phyloP scores from a whole-genome alignment of 1,140 invertebrate species.

The Sarcophaga peregrina region DNA sequence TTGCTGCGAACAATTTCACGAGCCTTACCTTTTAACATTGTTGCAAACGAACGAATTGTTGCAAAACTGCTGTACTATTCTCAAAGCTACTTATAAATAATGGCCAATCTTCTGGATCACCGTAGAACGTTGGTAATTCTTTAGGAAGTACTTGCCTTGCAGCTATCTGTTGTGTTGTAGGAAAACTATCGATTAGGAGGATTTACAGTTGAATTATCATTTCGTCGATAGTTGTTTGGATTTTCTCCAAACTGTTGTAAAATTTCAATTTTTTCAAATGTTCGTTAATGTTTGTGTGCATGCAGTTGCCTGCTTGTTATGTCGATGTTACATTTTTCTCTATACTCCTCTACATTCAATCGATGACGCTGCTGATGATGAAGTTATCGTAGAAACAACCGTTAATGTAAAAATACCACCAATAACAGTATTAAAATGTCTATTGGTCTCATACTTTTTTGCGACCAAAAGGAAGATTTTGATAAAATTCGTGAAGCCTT shows the following conservation, averaged over 20 bases:
- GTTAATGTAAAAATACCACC: neutral
- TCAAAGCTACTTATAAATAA: slow-evolving; percentile 35
- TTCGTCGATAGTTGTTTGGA: too few species aligned
- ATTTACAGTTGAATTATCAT: too few species aligned
- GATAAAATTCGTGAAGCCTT: too few species aligned
- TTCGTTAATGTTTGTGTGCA: too few species aligned
- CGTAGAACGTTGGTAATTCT: slow-evolving; percentile 31
- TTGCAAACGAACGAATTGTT: too few species aligned
- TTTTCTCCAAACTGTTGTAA: too few species aligned
- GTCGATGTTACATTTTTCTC: too few species aligned
- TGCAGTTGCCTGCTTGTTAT: too few species aligned
- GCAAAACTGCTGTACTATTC: slow-evolving; percentile 2
- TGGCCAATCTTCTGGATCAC: slow-evolving; percentile 43
- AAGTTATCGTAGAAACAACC: neutral
- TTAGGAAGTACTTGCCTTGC: slow-evolving; percentile 32
- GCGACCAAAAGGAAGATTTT: neutral
- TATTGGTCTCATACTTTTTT: neutral
- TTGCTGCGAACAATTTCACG: too few species aligned
- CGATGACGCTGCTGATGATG: neutral
- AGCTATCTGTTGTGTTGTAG: slow-evolving; percentile 38
- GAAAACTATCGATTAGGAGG: too few species aligned
- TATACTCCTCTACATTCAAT: neutral
- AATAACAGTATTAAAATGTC: slow-evolving; percentile 9
- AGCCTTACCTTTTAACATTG: too few species aligned
- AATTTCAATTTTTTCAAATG: too few species aligned